These are phyloP conservation scores for Cynocephalus volans DNA, from an alignment of 2,113 vertebrate genomes.

Conservation along the genomic window DNA sequence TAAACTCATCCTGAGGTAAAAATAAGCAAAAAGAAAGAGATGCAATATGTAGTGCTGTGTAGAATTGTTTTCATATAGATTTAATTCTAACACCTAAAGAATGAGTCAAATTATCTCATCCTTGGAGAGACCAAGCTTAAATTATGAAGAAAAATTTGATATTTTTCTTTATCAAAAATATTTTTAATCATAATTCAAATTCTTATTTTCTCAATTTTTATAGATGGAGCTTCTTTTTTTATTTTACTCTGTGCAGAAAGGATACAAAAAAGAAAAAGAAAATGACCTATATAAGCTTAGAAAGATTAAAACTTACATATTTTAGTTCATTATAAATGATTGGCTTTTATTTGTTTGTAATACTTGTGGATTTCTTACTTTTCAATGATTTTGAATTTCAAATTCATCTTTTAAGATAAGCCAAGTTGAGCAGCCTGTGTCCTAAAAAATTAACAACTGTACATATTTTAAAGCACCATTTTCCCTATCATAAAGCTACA, in stretches of 20 bases:
- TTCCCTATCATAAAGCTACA: slow-evolving; percentile 67
- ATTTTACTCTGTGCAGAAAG: slow-evolving; percentile 37
- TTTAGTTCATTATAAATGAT: not conserved
- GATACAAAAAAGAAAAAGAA: not conserved
- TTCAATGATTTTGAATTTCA: slow-evolving; percentile 48
- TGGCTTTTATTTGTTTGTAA: slow-evolving; percentile 63
- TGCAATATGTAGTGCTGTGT: not conserved
- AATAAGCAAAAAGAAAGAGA: slow-evolving; percentile 27
- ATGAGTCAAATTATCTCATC: slow-evolving; percentile 9
- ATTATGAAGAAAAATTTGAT: too few relatives aligned
- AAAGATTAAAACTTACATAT: not conserved
- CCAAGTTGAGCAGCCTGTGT: slow-evolving; percentile 52
- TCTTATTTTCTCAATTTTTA: not conserved
- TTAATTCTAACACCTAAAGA: slow-evolving; percentile 51
- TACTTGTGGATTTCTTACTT: slow-evolving; percentile 52
- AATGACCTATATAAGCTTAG: not conserved
- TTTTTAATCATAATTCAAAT: slow-evolving; percentile 14
- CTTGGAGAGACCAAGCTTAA: slow-evolving; percentile 40
- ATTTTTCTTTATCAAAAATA: slow-evolving; percentile 7
- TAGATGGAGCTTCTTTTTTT: slow-evolving; percentile 30
- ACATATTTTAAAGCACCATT: slow-evolving; percentile 47
- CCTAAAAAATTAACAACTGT: slow-evolving; percentile 59
- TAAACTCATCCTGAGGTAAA: slow-evolving; percentile 20
- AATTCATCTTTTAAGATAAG: slow-evolving; percentile 58
- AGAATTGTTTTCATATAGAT: slow-evolving; percentile 48